Base-by-base conservation (phyloP, 1,140 invertebrate genomes). In the Triops cancriformis region DNA sequence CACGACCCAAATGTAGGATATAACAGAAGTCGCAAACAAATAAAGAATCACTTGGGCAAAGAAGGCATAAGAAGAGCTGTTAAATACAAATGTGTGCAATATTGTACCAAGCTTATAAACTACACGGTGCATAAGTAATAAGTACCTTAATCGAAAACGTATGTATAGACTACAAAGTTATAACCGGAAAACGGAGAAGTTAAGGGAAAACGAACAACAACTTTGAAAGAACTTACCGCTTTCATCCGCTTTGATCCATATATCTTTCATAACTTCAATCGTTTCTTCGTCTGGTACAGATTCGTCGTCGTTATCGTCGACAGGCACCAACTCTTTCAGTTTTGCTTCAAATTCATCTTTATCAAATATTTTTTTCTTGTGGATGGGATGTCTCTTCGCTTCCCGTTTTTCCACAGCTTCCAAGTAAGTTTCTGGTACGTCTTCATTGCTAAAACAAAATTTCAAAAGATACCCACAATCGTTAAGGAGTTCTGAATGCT, bases 201-300 rank as follows among this genome's bases (percentile, higher is more conserved):
- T 64, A 64, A 12, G n/a, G 14, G n/a, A 64, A 0, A 64, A 6
- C 5, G 4, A 64, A 77, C 26, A 26, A 45, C 12, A 14, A 26
- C 42, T 31, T 37, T 9, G 23, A 80, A 80, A 41, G 76, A 76
- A 82, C 81, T 85, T 84, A 88, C 88, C 91, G 84, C 92, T 91
- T 86, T 93, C 91, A 77, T 91, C 91, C 79, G 91, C 92, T 86
- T 93, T 93, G 28, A 92, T 79, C 90, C 92, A 93, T 80, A 93
- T 92, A 81, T 93, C 92, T 85, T 92, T 91, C 0, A 93, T 84
- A 42, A 89, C 91, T 85, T 92, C 91, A 11, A 92, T 82, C 79
- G 92, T 90, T 76, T 91, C 88, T 78, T 93, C 92, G 83, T 92
- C 91, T 0, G 89, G 89, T 10, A 83, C 82, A 27, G 85, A 81